phyloP scores from a whole-genome alignment of 1,140 invertebrate genomes.

The Trichogramma pretiosum region DNA sequence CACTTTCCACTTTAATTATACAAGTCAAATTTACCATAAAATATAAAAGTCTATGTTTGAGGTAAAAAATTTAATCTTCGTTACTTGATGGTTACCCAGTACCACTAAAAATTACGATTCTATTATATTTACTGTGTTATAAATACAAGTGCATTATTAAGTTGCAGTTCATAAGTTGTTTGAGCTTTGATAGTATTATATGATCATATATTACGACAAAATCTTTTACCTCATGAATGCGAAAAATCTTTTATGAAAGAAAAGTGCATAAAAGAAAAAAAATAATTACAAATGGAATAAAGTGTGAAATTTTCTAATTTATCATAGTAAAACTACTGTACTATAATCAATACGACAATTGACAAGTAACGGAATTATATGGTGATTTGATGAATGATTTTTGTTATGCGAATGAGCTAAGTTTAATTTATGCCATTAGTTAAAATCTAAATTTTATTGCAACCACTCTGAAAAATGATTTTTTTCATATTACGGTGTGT shows the following conservation, averaged over 20 bases:
- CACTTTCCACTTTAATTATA: too few relatives aligned
- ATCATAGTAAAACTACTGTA: not conserved
- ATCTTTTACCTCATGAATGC: not conserved
- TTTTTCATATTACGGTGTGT: too few relatives aligned
- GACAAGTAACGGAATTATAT: constrained; percentile 6
- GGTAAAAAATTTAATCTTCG: constrained; percentile 2
- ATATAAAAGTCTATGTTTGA: not conserved
- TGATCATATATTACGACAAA: too few relatives aligned
- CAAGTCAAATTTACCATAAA: too few relatives aligned
- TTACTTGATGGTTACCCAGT: constrained; percentile 7
- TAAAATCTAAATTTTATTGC: constrained; percentile 11
- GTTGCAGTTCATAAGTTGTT: too few relatives aligned
- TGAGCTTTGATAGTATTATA: too few relatives aligned
- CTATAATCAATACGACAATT: not conserved
- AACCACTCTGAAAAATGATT: constrained; percentile 6
- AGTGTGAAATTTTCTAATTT: too few relatives aligned
- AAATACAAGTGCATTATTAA: too few relatives aligned
- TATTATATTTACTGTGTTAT: constrained; percentile 12
- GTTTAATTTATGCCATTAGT: constrained; percentile 15
- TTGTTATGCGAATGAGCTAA: constrained; percentile 10
- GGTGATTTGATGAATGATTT: constrained; percentile 13
- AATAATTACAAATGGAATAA: too few relatives aligned
- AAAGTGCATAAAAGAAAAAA: too few relatives aligned
- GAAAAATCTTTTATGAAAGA: not conserved
- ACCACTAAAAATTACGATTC: not conserved